A percentile compares a stretch with the other conserved stretches of the same genome.
phyloP scores from a whole-genome alignment of 2,888 invertebrate genomes.

The Scaptodrosophila latifasciaeformis region DNA sequence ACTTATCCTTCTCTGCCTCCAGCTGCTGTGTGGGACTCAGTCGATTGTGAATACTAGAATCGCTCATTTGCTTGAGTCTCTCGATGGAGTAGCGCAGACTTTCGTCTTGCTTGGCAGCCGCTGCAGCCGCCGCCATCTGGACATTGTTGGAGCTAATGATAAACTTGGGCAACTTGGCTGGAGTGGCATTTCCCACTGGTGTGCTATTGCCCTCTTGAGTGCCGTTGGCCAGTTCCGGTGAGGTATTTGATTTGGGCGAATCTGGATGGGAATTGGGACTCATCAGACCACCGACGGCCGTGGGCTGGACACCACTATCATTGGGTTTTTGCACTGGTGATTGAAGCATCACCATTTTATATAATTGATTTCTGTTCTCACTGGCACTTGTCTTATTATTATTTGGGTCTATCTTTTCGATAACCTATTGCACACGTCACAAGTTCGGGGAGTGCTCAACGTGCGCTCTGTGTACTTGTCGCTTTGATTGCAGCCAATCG shows the following conservation, averaged over 20 bases:
- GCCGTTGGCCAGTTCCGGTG: conserved; percentile 55
- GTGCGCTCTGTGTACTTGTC: conserved; percentile 54
- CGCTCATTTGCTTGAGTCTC: conserved; percentile 73
- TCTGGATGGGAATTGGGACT: conserved; percentile 74
- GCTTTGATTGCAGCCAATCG: conserved; percentile 71
- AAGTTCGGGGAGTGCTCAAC: conserved; percentile 14
- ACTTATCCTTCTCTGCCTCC: conserved; percentile 42
- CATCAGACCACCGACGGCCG: conserved; percentile 67
- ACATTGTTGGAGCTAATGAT: conserved; percentile 47
- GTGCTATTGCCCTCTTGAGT: conserved; percentile 16
- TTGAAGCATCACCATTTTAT: conserved; percentile 75
- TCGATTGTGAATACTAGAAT: conserved; percentile 68
- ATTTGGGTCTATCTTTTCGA: too few relatives aligned
- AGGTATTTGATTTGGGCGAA: conserved; percentile 74
- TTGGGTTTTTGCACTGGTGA: conserved; percentile 67
- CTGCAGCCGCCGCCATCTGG: conserved; percentile 9
- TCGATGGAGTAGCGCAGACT: conserved; percentile 72
- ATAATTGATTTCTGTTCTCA: too few relatives aligned
- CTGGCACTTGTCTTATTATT: too few relatives aligned
- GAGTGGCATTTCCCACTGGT: conserved; percentile 17
- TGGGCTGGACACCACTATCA: conserved; percentile 44
- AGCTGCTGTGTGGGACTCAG: conserved; percentile 67
- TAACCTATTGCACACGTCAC: neutral
- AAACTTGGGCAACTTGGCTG: conserved; percentile 67
- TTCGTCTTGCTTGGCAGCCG: conserved; percentile 54